Evolutionary conservation across 2,113 vertebrate species (phyloP).

Genomic region (Melanostigma gelatinosum): DNA sequence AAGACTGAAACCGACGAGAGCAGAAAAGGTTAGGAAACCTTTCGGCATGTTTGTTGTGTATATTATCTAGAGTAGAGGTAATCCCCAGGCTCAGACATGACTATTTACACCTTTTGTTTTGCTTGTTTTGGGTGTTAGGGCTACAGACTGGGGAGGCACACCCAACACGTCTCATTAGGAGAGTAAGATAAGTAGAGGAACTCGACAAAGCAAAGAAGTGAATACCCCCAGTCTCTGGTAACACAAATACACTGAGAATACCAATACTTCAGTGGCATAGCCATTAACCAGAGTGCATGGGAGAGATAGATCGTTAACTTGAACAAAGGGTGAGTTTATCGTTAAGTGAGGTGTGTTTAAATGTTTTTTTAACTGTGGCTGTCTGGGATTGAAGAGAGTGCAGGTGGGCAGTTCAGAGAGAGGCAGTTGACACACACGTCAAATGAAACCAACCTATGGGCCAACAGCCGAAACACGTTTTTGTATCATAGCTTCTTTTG

Average conservation of each 20-base stretch:
- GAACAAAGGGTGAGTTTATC: constrained; percentile 67
- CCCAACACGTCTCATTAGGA: constrained; percentile 11
- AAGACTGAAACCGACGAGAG: background rate
- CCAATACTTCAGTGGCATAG: constrained; percentile 31
- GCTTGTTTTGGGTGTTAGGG: constrained; percentile 14
- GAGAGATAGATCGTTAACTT: constrained; percentile 56
- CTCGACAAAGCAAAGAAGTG: constrained; percentile 24
- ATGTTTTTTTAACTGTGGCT: constrained; percentile 64
- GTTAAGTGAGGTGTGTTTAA: constrained; percentile 64
- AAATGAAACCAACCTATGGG: background rate
- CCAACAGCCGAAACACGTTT: constrained; percentile 59
- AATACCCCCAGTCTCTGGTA: constrained; percentile 4
- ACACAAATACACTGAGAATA: constrained; percentile 33
- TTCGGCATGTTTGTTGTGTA: constrained; percentile 34
- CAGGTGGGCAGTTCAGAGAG: constrained; percentile 57
- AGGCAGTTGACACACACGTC: constrained; percentile 43
- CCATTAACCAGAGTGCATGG: constrained; percentile 39
- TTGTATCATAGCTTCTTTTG: constrained; percentile 30
- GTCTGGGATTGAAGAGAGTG: constrained; percentile 53
- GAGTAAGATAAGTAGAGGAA: constrained; percentile 11
- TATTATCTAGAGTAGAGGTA: constrained; percentile 37
- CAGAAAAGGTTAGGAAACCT: constrained; percentile 34
- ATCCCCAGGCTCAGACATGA: constrained; percentile 68
- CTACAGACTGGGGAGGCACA: constrained; percentile 27
- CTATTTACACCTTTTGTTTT: constrained; percentile 50